Evolutionary conservation across 2,888 invertebrate genomes (phyloP).

Genomic region (Diarsia mendica): DNA sequence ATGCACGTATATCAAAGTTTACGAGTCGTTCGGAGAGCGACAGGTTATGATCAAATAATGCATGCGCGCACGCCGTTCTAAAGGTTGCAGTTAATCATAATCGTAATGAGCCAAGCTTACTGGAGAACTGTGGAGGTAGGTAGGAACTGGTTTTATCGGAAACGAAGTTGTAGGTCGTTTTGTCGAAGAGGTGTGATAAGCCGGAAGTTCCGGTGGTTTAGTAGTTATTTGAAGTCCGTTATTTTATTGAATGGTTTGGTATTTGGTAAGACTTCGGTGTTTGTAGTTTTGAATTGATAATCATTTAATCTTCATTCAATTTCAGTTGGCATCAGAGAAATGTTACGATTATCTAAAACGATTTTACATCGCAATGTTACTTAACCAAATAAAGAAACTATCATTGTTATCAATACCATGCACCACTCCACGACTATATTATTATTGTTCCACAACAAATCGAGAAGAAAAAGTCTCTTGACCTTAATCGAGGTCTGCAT

Average conservation of each 20-base stretch:
- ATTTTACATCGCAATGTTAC: constrained; percentile 3
- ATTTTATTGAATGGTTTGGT: constrained; percentile 7
- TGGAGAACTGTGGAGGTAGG: constrained; percentile 3
- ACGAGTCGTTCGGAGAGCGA: constrained; percentile 38
- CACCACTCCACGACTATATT: constrained; percentile 6
- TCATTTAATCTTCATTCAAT: too few relatives aligned
- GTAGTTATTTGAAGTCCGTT: neutral
- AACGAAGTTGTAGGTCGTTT: constrained; percentile 14
- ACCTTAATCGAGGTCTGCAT: constrained; percentile 60
- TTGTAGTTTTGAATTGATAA: neutral
- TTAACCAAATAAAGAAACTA: constrained; percentile 22
- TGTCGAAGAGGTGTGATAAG: constrained; percentile 12
- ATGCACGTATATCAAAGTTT: constrained; percentile 32
- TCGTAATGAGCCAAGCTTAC: constrained; percentile 30
- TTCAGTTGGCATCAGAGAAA: neutral
- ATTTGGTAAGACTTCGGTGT: neutral
- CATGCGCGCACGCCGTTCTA: constrained; percentile 23
- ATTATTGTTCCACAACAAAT: constrained; percentile 30
- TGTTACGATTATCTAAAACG: neutral
- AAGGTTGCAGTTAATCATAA: constrained; percentile 47
- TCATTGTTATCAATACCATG: constrained; percentile 31
- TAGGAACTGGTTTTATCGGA: constrained; percentile 28
- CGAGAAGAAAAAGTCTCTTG: constrained; percentile 48
- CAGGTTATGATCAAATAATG: constrained; percentile 43
- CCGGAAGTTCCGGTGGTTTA: constrained; percentile 21